Conservation (phyloP, 2,797 vertebrate species). For the Apogon hyalosoma region DNA sequence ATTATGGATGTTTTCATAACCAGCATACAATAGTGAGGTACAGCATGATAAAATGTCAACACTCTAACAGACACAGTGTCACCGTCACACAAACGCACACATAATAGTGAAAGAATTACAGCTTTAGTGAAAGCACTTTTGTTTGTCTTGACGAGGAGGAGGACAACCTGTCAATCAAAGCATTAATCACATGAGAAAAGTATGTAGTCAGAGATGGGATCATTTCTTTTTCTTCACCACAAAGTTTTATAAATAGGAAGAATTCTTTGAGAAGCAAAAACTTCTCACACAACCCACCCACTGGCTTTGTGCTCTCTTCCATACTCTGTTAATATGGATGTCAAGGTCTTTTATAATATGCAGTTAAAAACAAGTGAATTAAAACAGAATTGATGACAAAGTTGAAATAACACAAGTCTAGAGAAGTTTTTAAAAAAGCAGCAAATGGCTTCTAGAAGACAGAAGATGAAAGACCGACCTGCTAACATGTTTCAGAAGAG, state of each 20-base stretch:
- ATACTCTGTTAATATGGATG: neutral
- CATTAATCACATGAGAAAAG: conserved; percentile 26
- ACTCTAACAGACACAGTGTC: neutral
- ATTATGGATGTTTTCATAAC: conserved; percentile 54
- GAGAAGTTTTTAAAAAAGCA: conserved; percentile 7
- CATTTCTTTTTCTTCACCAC: conserved; percentile 22
- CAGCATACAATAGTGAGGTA: conserved; percentile 31
- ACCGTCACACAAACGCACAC: conserved; percentile 15
- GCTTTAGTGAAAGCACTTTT: conserved; percentile 25
- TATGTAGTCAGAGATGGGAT: conserved; percentile 17
- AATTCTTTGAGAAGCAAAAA: neutral
- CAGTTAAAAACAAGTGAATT: neutral
- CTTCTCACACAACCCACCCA: neutral
- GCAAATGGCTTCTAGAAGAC: neutral
- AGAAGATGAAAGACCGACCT: conserved; percentile 24
- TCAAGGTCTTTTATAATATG: neutral
- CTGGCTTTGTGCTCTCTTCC: conserved; percentile 9
- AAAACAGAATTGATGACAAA: conserved; percentile 31
- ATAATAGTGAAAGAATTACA: conserved; percentile 29
- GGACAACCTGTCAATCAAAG: conserved; percentile 51
- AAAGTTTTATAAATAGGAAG: neutral
- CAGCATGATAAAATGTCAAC: conserved; percentile 10
- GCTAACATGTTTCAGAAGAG: neutral
- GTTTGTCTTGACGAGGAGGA: conserved; percentile 22
- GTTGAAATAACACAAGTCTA: neutral